phyloP scores from a whole-genome alignment of 2,888 invertebrate species.

The Calliopum simillimum region DNA sequence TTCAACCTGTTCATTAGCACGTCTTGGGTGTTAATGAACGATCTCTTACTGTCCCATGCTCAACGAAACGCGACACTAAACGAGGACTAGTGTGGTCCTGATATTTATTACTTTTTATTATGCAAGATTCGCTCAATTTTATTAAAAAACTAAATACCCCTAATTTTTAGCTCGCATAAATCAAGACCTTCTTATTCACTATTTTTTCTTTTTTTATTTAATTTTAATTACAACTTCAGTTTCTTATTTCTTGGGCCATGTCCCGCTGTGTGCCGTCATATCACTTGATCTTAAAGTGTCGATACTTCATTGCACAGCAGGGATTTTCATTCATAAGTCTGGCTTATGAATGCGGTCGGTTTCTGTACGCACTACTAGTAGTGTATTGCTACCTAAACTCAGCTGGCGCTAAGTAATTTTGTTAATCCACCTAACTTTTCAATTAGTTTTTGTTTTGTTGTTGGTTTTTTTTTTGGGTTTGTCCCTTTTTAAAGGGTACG shows the following conservation, averaged over 20 bases:
- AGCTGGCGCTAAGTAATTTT: slow-evolving; percentile 35
- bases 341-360: slow-evolving; percentile 8
- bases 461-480: neutral
- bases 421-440: slow-evolving; percentile 18
- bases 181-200: neutral
- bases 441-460: slow-evolving; percentile 6
- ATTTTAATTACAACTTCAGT: neutral
- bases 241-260: neutral
- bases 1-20: too few relatives aligned
- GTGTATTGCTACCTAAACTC: slow-evolving; percentile 21
- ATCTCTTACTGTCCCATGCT: too few relatives aligned
- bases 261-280: slow-evolving; percentile 6
- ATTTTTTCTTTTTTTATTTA: neutral
- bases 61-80: too few relatives aligned
- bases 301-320: slow-evolving; percentile 45
- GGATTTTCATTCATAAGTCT: slow-evolving; percentile 52
- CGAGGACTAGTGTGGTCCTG: too few relatives aligned
- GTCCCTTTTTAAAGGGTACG: neutral
- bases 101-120: too few relatives aligned
- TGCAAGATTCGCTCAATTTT: too few relatives aligned
- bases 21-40: too few relatives aligned
- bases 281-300: slow-evolving; percentile 7
- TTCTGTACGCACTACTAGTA: neutral
- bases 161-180: neutral
- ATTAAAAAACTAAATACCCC: too few relatives aligned